A percentile compares a stretch with the other conserved stretches of the same genome.
phyloP scores from a whole-genome alignment of 2,113 vertebrate genomes.

The Cynopterus brachyotis region DNA sequence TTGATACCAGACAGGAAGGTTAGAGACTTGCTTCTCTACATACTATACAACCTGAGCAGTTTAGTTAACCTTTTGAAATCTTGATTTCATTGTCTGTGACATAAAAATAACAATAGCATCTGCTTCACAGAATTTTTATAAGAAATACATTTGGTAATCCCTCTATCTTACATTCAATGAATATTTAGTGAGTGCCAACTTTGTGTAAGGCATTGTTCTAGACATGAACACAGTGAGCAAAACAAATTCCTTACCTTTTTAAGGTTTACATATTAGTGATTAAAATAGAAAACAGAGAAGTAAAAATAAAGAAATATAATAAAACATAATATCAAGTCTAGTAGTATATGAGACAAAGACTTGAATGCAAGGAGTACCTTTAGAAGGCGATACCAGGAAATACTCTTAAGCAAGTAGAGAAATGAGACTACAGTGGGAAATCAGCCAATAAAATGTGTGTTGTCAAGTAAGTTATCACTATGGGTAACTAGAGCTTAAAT shows the following conservation, averaged over 20 bases:
- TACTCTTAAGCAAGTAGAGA: background rate
- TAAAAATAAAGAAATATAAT: background rate
- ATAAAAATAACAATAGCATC: background rate
- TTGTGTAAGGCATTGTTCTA: background rate
- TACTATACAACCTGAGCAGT: background rate
- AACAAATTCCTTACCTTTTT: background rate
- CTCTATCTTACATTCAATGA: background rate
- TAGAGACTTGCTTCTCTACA: background rate
- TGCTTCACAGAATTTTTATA: background rate
- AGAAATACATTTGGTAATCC: background rate
- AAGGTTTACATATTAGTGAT: background rate
- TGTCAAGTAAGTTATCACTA: background rate
- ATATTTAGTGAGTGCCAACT: background rate
- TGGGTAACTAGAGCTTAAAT: background rate
- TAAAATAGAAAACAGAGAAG: background rate
- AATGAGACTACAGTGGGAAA: background rate
- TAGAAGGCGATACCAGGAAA: background rate
- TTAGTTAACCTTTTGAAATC: constrained; percentile 37
- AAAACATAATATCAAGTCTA: background rate
- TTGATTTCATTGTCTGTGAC: background rate
- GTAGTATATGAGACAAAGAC: background rate
- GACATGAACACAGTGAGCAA: background rate
- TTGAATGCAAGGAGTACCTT: background rate
- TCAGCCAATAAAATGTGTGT: background rate
- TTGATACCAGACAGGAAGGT: background rate